phyloP scores from a whole-genome alignment of 2,113 vertebrate species.

The Gyps fulvus region DNA sequence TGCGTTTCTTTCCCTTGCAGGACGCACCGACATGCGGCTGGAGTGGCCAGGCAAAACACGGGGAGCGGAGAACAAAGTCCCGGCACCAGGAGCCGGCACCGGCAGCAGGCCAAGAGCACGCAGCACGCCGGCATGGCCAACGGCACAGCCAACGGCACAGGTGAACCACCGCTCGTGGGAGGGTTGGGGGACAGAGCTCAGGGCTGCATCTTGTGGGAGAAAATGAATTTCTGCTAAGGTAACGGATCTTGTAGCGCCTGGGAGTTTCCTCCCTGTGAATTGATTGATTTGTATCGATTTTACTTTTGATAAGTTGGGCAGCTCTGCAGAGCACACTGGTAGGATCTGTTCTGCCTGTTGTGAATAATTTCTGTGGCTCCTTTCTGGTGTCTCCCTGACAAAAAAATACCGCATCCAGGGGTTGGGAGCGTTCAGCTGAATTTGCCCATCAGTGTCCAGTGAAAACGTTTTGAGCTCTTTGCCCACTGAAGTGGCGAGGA shows the following conservation, averaged over 20 bases:
- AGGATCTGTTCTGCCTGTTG: not conserved
- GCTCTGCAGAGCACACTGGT: rapidly evolving
- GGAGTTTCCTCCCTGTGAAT: not conserved
- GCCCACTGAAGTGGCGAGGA: not conserved
- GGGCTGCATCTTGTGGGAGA: not conserved
- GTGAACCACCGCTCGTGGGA: not conserved
- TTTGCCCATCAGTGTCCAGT: not conserved
- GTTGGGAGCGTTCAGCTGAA: not conserved
- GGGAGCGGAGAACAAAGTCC: slow-evolving; percentile 70
- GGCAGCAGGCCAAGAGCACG: slow-evolving; percentile 66
- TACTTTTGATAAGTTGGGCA: not conserved
- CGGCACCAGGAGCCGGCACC: slow-evolving; percentile 53
- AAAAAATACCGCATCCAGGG: not conserved
- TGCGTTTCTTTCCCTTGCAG: slow-evolving; percentile 44
- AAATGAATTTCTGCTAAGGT: not conserved
- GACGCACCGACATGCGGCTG: slow-evolving; percentile 69
- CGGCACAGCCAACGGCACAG: slow-evolving; percentile 52
- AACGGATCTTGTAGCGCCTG: rapidly evolving
- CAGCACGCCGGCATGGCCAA: slow-evolving; percentile 35
- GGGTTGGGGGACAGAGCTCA: not conserved
- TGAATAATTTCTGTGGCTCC: not conserved
- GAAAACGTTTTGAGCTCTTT: not conserved
- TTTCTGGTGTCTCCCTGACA: not conserved
- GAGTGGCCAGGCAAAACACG: slow-evolving; percentile 49
- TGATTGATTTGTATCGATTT: not conserved